These are phyloP conservation scores for Rambutsinella grinnellia DNA, from an alignment of 2,888 invertebrate genomes.

Conservation along the genomic window DNA sequence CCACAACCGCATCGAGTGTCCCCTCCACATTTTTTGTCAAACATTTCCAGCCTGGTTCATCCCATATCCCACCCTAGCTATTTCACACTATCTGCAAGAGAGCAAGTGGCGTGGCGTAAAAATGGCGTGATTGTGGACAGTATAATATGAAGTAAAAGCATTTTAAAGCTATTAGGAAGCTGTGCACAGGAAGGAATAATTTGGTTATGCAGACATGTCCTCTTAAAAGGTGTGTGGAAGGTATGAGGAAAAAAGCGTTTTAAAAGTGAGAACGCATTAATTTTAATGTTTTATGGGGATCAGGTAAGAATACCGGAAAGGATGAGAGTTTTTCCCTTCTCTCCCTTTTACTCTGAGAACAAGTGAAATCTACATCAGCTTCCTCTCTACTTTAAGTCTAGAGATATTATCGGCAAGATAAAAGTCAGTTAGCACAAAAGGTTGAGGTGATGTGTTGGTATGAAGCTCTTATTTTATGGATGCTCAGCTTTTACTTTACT, in stretches of 20 bases:
- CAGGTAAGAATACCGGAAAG: neutral
- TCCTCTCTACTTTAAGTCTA: neutral
- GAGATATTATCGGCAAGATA: neutral
- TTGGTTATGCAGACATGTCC: too few species aligned
- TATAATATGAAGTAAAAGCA: neutral
- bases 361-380: conserved; percentile 13
- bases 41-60: too few species aligned
- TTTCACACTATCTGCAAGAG: too few species aligned
- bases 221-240: neutral
- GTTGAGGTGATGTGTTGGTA: conserved; percentile 13
- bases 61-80: neutral
- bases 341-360: neutral
- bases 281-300: conserved; percentile 43
- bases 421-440: conserved; percentile 10
- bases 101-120: too few species aligned
- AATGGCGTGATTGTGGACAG: conserved; percentile 16
- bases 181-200: neutral
- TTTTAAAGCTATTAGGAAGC: conserved; percentile 6
- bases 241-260: neutral
- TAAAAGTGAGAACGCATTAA: conserved; percentile 35
- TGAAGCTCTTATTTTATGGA: conserved; percentile 13
- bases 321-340: neutral
- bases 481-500: conserved; percentile 17
- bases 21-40: neutral
- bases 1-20: conserved; percentile 4